These are phyloP conservation scores for Microcebus lehilahytsara DNA, from an alignment of 2,113 vertebrate species.

Conservation along the genomic window DNA sequence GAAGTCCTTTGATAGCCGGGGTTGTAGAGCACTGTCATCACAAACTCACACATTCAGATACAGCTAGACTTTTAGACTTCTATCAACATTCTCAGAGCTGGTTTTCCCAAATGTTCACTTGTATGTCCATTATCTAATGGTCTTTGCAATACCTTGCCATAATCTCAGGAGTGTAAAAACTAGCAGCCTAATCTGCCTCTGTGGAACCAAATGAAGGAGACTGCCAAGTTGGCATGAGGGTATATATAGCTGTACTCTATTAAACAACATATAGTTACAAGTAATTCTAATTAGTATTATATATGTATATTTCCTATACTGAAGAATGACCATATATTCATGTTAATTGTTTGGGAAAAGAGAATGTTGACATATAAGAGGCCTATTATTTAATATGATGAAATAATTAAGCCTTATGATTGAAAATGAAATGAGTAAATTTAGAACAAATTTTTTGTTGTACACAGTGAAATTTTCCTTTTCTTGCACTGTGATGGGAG, in stretches of 20 bases:
- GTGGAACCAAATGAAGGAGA: neutral
- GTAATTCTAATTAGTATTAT: neutral
- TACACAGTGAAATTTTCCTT: neutral
- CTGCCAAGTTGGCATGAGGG: neutral
- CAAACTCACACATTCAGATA: neutral
- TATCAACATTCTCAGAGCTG: constrained; percentile 7
- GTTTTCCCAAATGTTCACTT: constrained; percentile 21
- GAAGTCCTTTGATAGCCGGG: neutral
- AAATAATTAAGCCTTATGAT: constrained; percentile 13
- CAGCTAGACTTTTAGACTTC: neutral
- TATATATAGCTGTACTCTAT: neutral
- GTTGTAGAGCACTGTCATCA: neutral
- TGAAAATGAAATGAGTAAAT: constrained; percentile 38
- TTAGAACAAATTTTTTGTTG: constrained; percentile 34
- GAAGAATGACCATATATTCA: neutral
- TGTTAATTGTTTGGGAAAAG: constrained; percentile 35
- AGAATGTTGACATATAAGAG: constrained; percentile 4
- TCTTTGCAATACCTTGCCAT: neutral
- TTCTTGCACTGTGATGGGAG: constrained; percentile 20
- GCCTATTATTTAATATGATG: neutral
- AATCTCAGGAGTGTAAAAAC: constrained; percentile 10
- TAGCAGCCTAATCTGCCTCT: neutral
- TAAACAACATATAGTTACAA: neutral
- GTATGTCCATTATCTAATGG: constrained; percentile 1
- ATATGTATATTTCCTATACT: neutral